These are phyloP conservation scores for Aquatica leii DNA, from an alignment of 2,888 invertebrate genomes.

Conservation along the genomic window DNA sequence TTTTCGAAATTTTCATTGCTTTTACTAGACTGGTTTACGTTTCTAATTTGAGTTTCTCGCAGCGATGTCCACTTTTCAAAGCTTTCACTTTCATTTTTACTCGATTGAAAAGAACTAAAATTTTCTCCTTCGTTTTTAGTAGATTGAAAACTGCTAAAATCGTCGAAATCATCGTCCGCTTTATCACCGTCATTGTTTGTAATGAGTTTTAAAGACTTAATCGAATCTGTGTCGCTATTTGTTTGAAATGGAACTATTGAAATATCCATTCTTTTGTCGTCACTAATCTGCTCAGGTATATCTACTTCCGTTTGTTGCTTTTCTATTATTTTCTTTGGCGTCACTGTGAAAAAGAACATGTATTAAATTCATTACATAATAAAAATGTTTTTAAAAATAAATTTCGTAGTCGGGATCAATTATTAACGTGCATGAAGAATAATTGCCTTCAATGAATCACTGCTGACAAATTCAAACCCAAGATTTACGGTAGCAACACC, in stretches of 20 bases:
- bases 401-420: too few relatives aligned
- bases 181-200: neutral
- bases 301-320: constrained; percentile 12
- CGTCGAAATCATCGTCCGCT: constrained; percentile 56
- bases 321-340: constrained; percentile 26
- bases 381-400: too few relatives aligned
- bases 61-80: too few relatives aligned
- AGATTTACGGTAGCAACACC: too few relatives aligned
- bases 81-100: too few relatives aligned
- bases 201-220: constrained; percentile 47
- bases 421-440: too few relatives aligned
- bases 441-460: too few relatives aligned
- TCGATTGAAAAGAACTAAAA: constrained; percentile 62
- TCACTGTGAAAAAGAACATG: constrained; percentile 39
- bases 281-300: neutral
- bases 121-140: neutral
- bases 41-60: too few relatives aligned
- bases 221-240: constrained; percentile 43
- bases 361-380: too few relatives aligned
- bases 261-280: neutral
- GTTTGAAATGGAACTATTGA: neutral
- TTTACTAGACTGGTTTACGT: neutral
- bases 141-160: constrained; percentile 38
- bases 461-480: too few relatives aligned
- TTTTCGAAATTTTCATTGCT: constrained; percentile 17